Percentiles rank a stretch among this genome's conserved stretches.
phyloP scores from a whole-genome alignment of 2,888 invertebrate genomes.

The Caenorhabditis sp. region DNA sequence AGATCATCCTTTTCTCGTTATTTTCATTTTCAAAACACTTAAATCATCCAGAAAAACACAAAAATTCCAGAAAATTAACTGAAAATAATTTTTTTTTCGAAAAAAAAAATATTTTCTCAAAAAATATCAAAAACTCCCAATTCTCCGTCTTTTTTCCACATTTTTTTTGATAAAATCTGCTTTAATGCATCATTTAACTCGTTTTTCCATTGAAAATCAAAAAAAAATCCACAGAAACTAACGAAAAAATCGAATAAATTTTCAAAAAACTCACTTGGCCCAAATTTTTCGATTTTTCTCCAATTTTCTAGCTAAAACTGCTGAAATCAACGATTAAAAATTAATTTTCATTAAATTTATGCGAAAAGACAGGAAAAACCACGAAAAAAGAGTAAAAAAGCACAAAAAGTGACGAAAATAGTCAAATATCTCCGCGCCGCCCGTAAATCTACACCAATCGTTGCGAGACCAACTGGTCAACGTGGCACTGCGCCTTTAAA shows the following conservation, averaged over 20 bases:
- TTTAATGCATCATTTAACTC: background rate
- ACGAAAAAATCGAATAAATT: background rate
- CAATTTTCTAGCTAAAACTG: too few species aligned
- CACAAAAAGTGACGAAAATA: background rate
- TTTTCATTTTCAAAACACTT: too few species aligned
- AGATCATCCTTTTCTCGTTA: too few species aligned
- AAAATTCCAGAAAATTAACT: too few species aligned
- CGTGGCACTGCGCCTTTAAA: slow-evolving; percentile 9
- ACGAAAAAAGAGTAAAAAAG: background rate
- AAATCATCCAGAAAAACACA: too few species aligned
- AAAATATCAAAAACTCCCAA: background rate
- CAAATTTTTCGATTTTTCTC: too few species aligned
- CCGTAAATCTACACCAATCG: background rate
- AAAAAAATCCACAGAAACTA: slow-evolving; percentile 5
- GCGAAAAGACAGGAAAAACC: background rate
- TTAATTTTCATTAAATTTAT: too few species aligned
- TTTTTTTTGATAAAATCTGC: background rate
- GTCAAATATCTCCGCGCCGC: background rate
- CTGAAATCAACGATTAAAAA: too few species aligned
- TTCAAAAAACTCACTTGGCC: too few species aligned
- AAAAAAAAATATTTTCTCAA: too few species aligned
- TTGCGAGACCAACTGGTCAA: slow-evolving; percentile 4
- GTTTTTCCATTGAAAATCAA: background rate
- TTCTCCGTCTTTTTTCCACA: background rate
- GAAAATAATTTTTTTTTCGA: background rate